Evolutionary conservation across 2,113 vertebrate genomes (phyloP), one percentile per base, ranked within the genome.

Genomic region (Stegostoma tigrinum): DNA sequence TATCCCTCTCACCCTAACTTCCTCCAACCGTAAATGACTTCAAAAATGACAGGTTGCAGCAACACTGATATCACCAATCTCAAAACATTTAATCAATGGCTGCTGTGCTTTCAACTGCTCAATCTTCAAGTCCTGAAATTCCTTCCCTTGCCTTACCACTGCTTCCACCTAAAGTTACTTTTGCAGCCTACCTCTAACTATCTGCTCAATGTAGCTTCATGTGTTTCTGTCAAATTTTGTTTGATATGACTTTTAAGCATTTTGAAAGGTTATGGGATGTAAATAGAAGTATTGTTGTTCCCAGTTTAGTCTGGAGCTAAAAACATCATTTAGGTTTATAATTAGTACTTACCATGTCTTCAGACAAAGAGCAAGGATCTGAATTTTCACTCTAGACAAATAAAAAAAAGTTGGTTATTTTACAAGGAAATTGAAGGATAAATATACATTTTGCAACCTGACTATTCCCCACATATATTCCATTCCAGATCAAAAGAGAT

Each of bases 321-420:
- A 19, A 90, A 66, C 1, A 2, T 66, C 34, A 34, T 91, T 75
- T 14, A 34, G 15, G 21, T 91, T 2, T 38, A 38, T 8, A n/a
- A 70, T 24, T 94, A 70, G 21, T 83, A 96, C 97, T 98, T 97
- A 99, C 99, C 97, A 99, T 96, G 96, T 99, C 99, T 96, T 99
- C 99, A 83, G 99, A 99, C 96, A 99, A 98, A 95, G 98, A 98
- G 96, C 99, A 99, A 86, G 98, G 98, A 96, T 99, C 98, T 23
- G 98, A 97, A 72, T 98, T 98, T 96, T 99, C 99, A 3, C 72
- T 97, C 99, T 99, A 97, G 52, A 97, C 98, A 78, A 30, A 75
- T 95, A 95, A 96, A 95, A 67, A 48, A 17, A 72, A 80, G 72
- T 66, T 24, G 38, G 38, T 96, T 42, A 68, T 68, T 68, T 38